Percentiles rank a stretch among this genome's conserved stretches.
Evolutionary conservation across 2,113 vertebrate species (phyloP).

Genomic region (Ciconia boyciana): DNA sequence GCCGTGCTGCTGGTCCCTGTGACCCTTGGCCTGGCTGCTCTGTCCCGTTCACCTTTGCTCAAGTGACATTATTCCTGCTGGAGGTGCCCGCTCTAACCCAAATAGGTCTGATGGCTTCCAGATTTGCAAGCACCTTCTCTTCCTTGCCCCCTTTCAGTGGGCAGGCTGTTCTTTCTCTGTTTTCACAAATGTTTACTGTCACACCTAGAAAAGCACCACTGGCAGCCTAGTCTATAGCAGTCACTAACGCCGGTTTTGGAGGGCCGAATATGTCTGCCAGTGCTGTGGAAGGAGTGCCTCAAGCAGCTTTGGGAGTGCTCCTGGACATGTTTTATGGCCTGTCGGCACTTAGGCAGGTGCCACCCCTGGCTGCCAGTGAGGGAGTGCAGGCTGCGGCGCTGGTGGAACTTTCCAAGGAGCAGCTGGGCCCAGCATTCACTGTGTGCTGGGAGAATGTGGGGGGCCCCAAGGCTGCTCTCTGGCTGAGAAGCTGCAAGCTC

Average conservation of each 20-base stretch:
- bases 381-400: accelerated
- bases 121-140: not conserved
- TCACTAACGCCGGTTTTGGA: not conserved
- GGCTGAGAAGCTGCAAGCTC: not conserved
- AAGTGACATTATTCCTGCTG: not conserved
- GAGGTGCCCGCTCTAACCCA: not conserved
- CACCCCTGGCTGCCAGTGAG: not conserved
- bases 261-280: not conserved
- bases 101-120: not conserved
- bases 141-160: not conserved
- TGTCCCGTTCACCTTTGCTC: not conserved
- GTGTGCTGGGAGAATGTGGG: not conserved
- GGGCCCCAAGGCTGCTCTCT: not conserved
- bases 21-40: not conserved
- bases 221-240: not conserved
- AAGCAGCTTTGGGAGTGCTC: not conserved
- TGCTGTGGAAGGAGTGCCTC: not conserved
- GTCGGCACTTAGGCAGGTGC: not conserved
- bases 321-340: not conserved
- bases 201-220: not conserved
- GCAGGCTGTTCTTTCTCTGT: not conserved
- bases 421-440: not conserved
- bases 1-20: not conserved
- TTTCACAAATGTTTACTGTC: not conserved
- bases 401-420: not conserved